phyloP scores from a whole-genome alignment of 2,113 vertebrate species.

The Dolichotis patagonum region DNA sequence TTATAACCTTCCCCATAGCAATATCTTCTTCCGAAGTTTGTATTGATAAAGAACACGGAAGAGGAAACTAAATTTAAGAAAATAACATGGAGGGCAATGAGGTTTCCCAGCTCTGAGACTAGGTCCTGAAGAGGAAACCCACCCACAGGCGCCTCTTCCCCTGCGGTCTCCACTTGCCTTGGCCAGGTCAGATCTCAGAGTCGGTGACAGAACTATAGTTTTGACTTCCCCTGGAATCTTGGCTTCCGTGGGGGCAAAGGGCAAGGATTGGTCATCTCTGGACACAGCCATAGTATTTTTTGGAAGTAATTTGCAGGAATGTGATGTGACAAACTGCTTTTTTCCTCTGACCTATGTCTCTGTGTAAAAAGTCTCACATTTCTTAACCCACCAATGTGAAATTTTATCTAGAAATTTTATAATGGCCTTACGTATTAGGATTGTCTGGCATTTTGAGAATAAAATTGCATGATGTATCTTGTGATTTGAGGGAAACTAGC shows the following conservation, averaged over 20 bases:
- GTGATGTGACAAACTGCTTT: background rate
- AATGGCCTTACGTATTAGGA: background rate
- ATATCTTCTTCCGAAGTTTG: conserved; percentile 66
- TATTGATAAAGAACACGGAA: conserved; percentile 13
- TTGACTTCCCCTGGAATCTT: background rate
- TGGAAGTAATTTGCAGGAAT: background rate
- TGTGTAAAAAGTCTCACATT: background rate
- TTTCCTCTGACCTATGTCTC: background rate
- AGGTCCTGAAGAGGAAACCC: background rate
- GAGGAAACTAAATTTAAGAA: background rate
- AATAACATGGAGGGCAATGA: background rate
- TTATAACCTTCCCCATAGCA: conserved; percentile 74
- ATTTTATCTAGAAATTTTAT: background rate
- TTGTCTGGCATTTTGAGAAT: background rate
- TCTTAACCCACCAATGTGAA: background rate
- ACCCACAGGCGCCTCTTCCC: accelerated
- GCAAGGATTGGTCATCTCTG: background rate
- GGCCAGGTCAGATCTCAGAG: background rate
- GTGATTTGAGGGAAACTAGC: background rate
- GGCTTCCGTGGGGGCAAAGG: background rate
- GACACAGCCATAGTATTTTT: background rate
- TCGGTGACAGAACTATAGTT: background rate
- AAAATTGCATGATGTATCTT: background rate
- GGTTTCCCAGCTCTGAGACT: background rate
- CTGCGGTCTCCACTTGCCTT: background rate